Evolutionary conservation across 2,113 vertebrate genomes (phyloP).

Genomic region (Alouatta palliata): DNA sequence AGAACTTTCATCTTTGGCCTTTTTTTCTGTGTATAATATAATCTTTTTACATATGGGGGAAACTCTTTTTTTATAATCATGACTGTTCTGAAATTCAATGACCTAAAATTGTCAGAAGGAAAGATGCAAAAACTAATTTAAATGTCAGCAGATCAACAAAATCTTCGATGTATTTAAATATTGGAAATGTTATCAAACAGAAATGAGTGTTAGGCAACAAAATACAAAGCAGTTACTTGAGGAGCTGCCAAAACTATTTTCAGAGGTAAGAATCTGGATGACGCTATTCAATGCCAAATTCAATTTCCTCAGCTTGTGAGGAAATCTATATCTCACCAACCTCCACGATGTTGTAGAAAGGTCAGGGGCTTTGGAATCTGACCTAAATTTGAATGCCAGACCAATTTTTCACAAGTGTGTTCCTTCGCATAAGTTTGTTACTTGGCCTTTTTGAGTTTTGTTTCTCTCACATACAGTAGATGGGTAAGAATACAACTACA

Average conservation of each 20-base stretch:
- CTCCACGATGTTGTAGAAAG: neutral
- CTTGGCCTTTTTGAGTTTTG: conserved; percentile 28
- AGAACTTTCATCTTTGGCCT: neutral
- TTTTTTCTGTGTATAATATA: neutral
- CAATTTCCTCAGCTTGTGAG: conserved; percentile 44
- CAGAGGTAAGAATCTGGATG: conserved; percentile 68
- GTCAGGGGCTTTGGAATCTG: conserved; percentile 9
- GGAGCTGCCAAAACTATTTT: conserved; percentile 77
- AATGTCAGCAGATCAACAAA: conserved; percentile 68
- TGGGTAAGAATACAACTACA: neutral
- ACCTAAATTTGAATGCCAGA: conserved; percentile 33
- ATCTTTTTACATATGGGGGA: conserved; percentile 22
- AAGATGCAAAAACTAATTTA: conserved; percentile 69
- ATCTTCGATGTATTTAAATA: conserved; percentile 63
- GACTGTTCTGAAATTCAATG: conserved; percentile 61
- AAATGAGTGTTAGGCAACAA: conserved; percentile 72
- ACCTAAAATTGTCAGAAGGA: conserved; percentile 66
- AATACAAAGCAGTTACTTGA: conserved; percentile 69
- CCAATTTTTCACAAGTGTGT: neutral
- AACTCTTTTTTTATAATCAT: neutral
- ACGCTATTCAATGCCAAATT: conserved; percentile 69
- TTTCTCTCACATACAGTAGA: neutral
- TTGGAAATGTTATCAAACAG: conserved; percentile 73
- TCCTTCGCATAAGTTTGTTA: neutral
- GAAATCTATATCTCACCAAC: conserved; percentile 55